phyloP scores from a whole-genome alignment of 1,140 invertebrate genomes.

The Diabrotica undecimpunctata region DNA sequence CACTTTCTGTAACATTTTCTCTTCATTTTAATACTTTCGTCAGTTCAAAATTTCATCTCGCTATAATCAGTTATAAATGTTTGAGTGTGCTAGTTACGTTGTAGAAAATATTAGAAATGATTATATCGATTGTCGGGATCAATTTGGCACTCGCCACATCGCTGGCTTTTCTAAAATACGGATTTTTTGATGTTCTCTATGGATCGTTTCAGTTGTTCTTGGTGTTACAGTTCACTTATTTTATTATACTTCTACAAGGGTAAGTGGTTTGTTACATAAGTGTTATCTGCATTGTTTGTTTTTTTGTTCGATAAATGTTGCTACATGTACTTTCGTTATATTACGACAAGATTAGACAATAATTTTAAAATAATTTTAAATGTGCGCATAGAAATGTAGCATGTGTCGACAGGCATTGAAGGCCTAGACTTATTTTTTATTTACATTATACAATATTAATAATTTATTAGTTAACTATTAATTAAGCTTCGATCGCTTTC shows the following conservation, averaged over 20 bases:
- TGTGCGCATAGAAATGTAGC: no score
- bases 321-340: background rate
- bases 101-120: background rate
- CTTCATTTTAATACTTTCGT: no score
- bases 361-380: no score
- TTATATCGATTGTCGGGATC: slow-evolving; percentile 19
- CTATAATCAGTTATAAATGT: no score
- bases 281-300: background rate
- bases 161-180: slow-evolving; percentile 7
- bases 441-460: no score
- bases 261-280: slow-evolving; percentile 21
- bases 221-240: slow-evolving; percentile 37
- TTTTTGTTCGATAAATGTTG: background rate
- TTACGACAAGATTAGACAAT: background rate
- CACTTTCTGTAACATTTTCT: no score
- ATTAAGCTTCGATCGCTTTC: no score
- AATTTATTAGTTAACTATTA: no score
- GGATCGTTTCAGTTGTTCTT: slow-evolving; percentile 37
- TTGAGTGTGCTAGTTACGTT: no score
- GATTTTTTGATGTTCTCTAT: slow-evolving; percentile 32
- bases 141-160: slow-evolving; percentile 13
- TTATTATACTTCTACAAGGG: slow-evolving; percentile 38
- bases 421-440: no score
- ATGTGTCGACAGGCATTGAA: no score
- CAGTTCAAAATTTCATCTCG: no score